Evolutionary conservation across 1,140 invertebrate species (phyloP), one percentile per base, ranked within the genome.

Genomic region (Polyergus mexicanus): DNA sequence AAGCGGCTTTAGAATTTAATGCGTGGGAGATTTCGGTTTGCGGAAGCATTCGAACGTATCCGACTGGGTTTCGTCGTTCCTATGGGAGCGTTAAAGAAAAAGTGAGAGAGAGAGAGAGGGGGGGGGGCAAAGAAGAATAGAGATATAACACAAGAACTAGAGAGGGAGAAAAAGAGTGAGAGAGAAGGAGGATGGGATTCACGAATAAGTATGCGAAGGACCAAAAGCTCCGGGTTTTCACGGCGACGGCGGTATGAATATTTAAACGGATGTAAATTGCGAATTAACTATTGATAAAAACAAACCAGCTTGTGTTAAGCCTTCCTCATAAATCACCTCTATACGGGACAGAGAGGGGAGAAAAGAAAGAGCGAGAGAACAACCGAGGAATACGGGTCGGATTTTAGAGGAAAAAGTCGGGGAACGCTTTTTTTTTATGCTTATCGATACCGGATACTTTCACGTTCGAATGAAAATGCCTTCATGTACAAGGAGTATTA

Each of bases 241-340:
- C 84, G 86, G 63, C 83, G 60, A 66, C 86, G 41, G 44, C 71
- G 83, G 86, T 90, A 92, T 92, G 90, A 92, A 92, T 92, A 92
- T 92, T 92, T 92, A 91, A 92, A 86, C 84, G 86, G 81, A 92
- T 91, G 91, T 92, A 92, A 92, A 92, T 92, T 92, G 90, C 84
- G 89, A 89, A 91, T 92, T 92, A 92, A 92, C 90, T 92, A 92
- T 92, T 92, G 91, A 92, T 92, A 91, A 91, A 92, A 91, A 92
- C 90, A 92, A 91, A 91, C 88, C 88, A 89, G 90, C 86, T 89
- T 56, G 65, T 58, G 78, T 86, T 91, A 87, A 87, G 90, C 83
- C 87, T 91, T 83, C 75, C 84, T 87, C 87, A 72, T 91, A 91
- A 91, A 91, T 91, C 90, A 89, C 86, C 86, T 44, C 77, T 78